phyloP scores from a whole-genome alignment of 2,797 vertebrate genomes.

The Muscicapa comitata region DNA sequence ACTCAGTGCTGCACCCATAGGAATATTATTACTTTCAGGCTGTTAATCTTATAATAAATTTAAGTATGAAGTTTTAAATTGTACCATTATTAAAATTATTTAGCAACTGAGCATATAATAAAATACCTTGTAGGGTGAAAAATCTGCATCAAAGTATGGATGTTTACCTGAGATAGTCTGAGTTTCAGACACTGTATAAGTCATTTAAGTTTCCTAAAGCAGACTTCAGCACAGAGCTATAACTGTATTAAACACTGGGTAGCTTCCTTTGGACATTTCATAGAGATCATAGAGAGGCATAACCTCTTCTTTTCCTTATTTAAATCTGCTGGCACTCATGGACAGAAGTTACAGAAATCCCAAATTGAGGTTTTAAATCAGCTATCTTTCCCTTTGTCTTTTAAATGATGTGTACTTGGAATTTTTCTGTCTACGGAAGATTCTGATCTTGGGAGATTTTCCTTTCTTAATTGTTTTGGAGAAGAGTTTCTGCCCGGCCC shows the following conservation, averaged over 20 bases:
- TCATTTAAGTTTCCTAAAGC: not conserved
- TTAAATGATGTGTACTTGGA: not conserved
- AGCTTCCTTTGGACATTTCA: not conserved
- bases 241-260: not conserved
- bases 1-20: not conserved
- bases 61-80: not conserved
- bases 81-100: not conserved
- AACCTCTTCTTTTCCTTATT: not conserved
- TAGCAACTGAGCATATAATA: fast-evolving
- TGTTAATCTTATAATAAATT: not conserved
- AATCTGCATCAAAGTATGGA: not conserved
- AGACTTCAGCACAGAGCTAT: not conserved
- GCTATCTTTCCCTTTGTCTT: not conserved
- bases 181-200: fast-evolving
- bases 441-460: not conserved
- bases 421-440: not conserved
- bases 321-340: not conserved
- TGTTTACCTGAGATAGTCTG: not conserved
- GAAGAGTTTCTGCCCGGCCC: not conserved
- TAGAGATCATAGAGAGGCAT: fast-evolving
- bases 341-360: not conserved
- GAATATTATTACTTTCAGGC: not conserved
- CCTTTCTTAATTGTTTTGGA: not conserved
- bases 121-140: not conserved
- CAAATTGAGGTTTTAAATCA: not conserved